A percentile compares a stretch with the other conserved stretches of the same genome.
Conservation (phyloP, 2,888 invertebrate genomes). For the Lasius fuliginosus region DNA sequence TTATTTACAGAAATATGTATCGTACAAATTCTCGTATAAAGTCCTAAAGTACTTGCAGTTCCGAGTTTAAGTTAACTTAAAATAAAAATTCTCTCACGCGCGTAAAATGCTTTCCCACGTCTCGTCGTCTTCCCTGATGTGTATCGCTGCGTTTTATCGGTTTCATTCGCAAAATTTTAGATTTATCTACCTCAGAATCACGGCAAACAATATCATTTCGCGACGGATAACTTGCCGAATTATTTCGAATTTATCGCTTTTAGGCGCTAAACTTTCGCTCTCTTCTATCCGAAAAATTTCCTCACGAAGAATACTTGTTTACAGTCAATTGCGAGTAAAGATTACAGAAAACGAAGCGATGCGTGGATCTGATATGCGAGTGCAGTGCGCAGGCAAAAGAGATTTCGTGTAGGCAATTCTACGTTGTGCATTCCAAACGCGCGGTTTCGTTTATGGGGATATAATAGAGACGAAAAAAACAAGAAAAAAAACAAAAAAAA, state of each 20-base stretch:
- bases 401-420: constrained; percentile 55
- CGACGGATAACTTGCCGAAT: constrained; percentile 65
- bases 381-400: constrained; percentile 63
- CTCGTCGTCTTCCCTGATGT: constrained; percentile 8
- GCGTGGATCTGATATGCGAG: constrained; percentile 47
- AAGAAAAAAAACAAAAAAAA: constrained; percentile 20
- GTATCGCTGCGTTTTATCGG: neutral
- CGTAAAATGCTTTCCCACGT: constrained; percentile 12
- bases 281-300: neutral
- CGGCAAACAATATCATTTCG: constrained; percentile 22
- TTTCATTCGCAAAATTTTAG: neutral
- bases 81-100: constrained; percentile 57
- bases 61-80: constrained; percentile 70
- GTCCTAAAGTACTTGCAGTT: constrained; percentile 55
- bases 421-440: constrained; percentile 64
- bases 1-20: constrained; percentile 82
- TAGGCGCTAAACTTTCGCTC: neutral
- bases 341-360: constrained; percentile 64
- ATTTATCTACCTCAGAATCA: neutral
- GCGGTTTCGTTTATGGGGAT: constrained; percentile 17
- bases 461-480: constrained; percentile 16
- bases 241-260: constrained; percentile 12
- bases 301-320: constrained; percentile 4
- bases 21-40: constrained; percentile 76
- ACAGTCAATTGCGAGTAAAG: neutral